Evolutionary conservation across 2,113 vertebrate genomes (phyloP).

Genomic region (Leuciscus idus): DNA sequence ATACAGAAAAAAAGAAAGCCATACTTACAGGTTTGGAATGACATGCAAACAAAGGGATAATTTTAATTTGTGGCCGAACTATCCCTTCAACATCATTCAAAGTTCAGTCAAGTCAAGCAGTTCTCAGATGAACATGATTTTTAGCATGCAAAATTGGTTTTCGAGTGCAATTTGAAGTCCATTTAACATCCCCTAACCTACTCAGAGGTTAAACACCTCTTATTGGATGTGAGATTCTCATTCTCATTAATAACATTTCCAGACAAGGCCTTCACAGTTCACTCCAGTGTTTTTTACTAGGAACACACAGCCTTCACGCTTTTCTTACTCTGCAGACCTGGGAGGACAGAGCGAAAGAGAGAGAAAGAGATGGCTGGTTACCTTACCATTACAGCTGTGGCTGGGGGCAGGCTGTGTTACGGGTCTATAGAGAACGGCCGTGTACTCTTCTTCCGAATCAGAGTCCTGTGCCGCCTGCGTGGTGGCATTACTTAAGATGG

Average conservation of each 20-base stretch:
- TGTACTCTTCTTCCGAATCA: slow-evolving; percentile 79
- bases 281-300: slow-evolving; percentile 18
- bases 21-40: not conserved
- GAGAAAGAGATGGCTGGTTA: slow-evolving; percentile 61
- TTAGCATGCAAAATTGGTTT: slow-evolving; percentile 19
- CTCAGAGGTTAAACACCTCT: not conserved
- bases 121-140: not conserved
- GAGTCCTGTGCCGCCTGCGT: slow-evolving; percentile 79
- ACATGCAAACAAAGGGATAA: not conserved
- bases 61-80: not conserved
- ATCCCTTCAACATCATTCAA: not conserved
- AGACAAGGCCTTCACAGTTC: not conserved
- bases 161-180: slow-evolving; percentile 5
- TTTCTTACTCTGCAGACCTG: not conserved
- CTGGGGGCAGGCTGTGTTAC: slow-evolving; percentile 65
- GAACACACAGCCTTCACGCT: not conserved
- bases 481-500: slow-evolving; percentile 83
- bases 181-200: not conserved
- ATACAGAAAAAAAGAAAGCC: not conserved
- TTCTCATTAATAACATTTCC: slow-evolving; percentile 30
- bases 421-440: slow-evolving; percentile 69
- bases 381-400: slow-evolving; percentile 76
- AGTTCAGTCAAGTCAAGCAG: not conserved
- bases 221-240: slow-evolving; percentile 38
- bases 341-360: not conserved